Conservation (phyloP, 53 echinoderm and acorn worm genomes). For the Henricia sp. region DNA sequence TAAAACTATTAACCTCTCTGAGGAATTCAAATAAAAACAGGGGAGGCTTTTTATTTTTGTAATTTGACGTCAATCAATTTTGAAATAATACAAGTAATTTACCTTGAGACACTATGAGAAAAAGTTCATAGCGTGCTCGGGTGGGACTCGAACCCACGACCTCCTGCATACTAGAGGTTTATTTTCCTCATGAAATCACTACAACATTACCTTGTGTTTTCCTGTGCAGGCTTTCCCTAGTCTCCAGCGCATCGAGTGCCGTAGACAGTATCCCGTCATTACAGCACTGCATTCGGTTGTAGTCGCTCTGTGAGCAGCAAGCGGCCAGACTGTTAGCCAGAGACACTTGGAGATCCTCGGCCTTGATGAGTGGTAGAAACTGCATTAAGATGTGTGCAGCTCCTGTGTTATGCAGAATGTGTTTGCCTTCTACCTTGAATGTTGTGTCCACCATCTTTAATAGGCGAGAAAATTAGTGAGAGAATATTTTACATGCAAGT, state of each 20-base stretch:
- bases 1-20: conserved; percentile 88
- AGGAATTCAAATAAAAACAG: not conserved
- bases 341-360: conserved; percentile 70
- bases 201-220: conserved; percentile 96
- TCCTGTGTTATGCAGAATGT: conserved; percentile 85
- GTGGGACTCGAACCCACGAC: no score
- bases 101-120: no score
- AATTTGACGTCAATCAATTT: not conserved
- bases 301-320: conserved; percentile 74
- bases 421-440: conserved; percentile 78
- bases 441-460: conserved; percentile 84
- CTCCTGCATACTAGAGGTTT: no score
- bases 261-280: conserved; percentile 83
- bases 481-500: not conserved
- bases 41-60: not conserved
- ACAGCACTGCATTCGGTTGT: conserved; percentile 97
- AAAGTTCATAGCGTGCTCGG: no score
- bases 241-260: conserved; percentile 79
- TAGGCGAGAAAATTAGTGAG: no score
- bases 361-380: conserved; percentile 73
- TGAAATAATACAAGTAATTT: no score
- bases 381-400: conserved; percentile 81
- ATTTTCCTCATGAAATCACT: no score
- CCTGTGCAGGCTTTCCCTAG: conserved; percentile 75
- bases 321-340: conserved; percentile 51